Percentiles rank a stretch among this genome's conserved stretches.
phyloP scores from a whole-genome alignment of 2,888 invertebrate genomes.

The Heliconius sara region DNA sequence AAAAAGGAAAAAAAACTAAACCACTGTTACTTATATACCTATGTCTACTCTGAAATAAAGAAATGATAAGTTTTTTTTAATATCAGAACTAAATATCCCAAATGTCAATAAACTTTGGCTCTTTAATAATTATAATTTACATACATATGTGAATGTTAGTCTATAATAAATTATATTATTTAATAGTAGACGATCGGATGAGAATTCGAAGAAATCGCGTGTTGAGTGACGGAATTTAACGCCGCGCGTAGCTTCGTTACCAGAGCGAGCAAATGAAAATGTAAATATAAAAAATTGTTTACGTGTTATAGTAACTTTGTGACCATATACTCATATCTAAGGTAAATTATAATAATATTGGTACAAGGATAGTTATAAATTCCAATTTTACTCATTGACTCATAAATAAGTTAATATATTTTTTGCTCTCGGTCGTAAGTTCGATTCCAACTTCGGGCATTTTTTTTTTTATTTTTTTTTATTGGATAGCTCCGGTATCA shows the following conservation, averaged over 20 bases:
- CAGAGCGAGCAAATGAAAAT: too few relatives aligned
- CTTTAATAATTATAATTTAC: not conserved
- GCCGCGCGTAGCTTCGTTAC: not conserved
- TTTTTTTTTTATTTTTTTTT: too few relatives aligned
- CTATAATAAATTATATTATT: too few relatives aligned
- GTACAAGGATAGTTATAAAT: constrained; percentile 2
- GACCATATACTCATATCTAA: not conserved
- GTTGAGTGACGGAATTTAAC: not conserved
- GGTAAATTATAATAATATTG: constrained; percentile 9
- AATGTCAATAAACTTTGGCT: not conserved
- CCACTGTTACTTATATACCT: too few relatives aligned
- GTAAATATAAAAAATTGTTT: not conserved
- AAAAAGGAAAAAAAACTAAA: too few relatives aligned
- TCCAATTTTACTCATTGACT: not conserved
- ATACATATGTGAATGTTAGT: not conserved
- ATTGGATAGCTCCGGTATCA: too few relatives aligned
- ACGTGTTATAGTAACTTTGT: not conserved
- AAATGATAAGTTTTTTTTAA: too few relatives aligned
- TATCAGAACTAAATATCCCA: not conserved
- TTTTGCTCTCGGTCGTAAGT: too few relatives aligned
- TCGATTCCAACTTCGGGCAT: not conserved
- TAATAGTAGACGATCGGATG: too few relatives aligned
- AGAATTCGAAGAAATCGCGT: not conserved
- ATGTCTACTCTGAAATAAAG: too few relatives aligned
- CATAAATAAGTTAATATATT: not conserved